phyloP scores from a whole-genome alignment of 2,888 invertebrate species.

The Sarcophaga carnaria region DNA sequence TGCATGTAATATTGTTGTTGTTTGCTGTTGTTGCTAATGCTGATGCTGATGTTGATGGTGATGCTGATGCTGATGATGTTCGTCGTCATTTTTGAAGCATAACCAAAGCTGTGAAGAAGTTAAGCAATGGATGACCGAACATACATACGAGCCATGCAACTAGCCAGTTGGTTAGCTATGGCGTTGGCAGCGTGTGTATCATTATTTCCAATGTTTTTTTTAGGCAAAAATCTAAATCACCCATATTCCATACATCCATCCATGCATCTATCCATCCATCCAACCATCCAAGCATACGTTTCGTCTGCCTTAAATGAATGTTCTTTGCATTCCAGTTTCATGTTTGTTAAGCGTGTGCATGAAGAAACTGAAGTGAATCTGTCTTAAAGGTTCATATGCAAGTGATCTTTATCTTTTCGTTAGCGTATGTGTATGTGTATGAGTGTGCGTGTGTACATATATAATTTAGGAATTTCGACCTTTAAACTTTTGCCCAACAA shows the following conservation, averaged over 20 bases:
- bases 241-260: slow-evolving; percentile 48
- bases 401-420: too few species aligned
- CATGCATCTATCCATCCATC: too few species aligned
- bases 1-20: slow-evolving; percentile 66
- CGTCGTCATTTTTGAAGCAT: slow-evolving; percentile 47
- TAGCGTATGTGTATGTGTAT: background rate
- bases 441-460: slow-evolving; percentile 17
- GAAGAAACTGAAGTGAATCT: slow-evolving; percentile 49
- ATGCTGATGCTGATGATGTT: slow-evolving; percentile 38
- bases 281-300: background rate
- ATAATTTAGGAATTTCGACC: slow-evolving; percentile 67
- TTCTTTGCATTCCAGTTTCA: slow-evolving; percentile 64
- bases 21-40: slow-evolving; percentile 37
- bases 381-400: slow-evolving; percentile 39
- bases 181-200: slow-evolving; percentile 41
- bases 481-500: slow-evolving; percentile 70
- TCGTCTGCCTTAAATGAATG: slow-evolving; percentile 64
- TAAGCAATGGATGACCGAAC: background rate
- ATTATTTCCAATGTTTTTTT: slow-evolving; percentile 62
- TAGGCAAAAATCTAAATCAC: slow-evolving; percentile 66
- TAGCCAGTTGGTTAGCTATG: slow-evolving; percentile 5
- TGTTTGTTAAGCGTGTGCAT: slow-evolving; percentile 18
- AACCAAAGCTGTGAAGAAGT: too few species aligned
- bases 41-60: slow-evolving; percentile 22
- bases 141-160: background rate